Evolutionary conservation across 53 echinoderm and acorn worm genomes (phyloP).

Genomic region (Apostichopus leukothele): DNA sequence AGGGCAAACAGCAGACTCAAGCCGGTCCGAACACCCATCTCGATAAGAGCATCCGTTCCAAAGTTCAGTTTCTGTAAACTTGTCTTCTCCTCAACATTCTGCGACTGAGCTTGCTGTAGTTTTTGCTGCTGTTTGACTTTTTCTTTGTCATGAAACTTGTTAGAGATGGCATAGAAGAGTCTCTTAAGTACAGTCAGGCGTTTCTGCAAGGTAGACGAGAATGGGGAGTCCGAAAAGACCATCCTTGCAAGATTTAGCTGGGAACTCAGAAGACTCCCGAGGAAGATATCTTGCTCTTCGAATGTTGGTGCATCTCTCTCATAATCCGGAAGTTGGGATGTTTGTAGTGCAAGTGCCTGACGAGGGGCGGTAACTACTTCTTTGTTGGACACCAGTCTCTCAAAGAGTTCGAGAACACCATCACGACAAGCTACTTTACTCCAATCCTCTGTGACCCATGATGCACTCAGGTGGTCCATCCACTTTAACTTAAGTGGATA

Average conservation of each 20-base stretch:
- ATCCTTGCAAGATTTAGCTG: constrained; percentile 83
- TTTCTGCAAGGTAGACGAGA: constrained; percentile 77
- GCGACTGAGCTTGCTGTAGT: constrained; percentile 80
- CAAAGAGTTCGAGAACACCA: constrained; percentile 78
- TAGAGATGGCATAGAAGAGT: constrained; percentile 89
- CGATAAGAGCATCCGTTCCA: constrained; percentile 92
- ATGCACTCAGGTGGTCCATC: constrained; percentile 97
- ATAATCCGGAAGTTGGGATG: constrained; percentile 94
- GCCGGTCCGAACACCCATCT: constrained; percentile 98
- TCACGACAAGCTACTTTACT: constrained; percentile 82
- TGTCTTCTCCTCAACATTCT: constrained; percentile 76
- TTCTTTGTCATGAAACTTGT: constrained; percentile 96
- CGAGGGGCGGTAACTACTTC: constrained; percentile 81
- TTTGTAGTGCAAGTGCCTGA: constrained; percentile 85
- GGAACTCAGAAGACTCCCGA: constrained; percentile 74
- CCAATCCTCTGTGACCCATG: constrained; percentile 95
- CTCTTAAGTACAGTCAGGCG: constrained; percentile 78
- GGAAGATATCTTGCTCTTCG: constrained; percentile 93
- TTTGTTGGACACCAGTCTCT: constrained; percentile 81
- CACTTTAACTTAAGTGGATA: constrained; percentile 86
- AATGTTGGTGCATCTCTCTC: constrained; percentile 81
- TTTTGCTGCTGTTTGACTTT: constrained; percentile 94
- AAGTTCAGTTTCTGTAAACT: constrained; percentile 65
- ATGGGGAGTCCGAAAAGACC: constrained; percentile 90
- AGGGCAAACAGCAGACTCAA: constrained; percentile 93